phyloP scores from a whole-genome alignment of 2,888 invertebrate species.

The Hirtodrosophila histrioides region DNA sequence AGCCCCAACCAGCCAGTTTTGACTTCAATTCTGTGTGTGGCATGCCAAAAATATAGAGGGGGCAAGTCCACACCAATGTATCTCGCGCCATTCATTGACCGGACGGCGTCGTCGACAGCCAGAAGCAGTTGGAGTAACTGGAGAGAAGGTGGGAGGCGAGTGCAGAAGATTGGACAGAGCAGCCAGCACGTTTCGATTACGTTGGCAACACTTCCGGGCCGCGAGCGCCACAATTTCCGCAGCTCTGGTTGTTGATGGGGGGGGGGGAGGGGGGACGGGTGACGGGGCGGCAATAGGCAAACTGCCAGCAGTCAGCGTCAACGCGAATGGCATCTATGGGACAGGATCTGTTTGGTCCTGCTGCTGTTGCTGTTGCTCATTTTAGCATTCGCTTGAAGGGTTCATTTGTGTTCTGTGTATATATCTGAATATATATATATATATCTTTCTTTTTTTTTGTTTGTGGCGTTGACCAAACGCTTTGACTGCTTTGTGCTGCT shows the following conservation, averaged over 20 bases:
- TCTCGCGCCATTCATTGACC: conserved; percentile 40
- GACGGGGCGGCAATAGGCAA: conserved; percentile 55
- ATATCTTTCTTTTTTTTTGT: conserved; percentile 15
- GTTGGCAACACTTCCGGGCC: conserved; percentile 76
- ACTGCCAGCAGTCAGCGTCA: conserved; percentile 55
- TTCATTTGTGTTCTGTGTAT: conserved; percentile 58
- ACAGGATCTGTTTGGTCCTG: conserved; percentile 35
- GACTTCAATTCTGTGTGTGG: conserved; percentile 5
- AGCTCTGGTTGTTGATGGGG: conserved; percentile 16
- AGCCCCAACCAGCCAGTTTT: background rate
- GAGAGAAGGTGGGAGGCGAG: conserved; percentile 2
- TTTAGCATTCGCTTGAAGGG: conserved; percentile 65
- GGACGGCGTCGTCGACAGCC: conserved; percentile 58
- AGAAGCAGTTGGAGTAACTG: conserved; percentile 28
- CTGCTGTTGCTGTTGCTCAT: conserved; percentile 46
- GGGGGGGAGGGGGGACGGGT: background rate
- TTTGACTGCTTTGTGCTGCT: conserved; percentile 60
- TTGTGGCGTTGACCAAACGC: conserved; percentile 43
- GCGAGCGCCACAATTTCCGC: conserved; percentile 76
- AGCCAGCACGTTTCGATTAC: conserved; percentile 72
- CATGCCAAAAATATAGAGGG: conserved; percentile 35
- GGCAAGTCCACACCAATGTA: conserved; percentile 6
- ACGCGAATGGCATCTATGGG: conserved; percentile 20
- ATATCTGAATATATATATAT: background rate
- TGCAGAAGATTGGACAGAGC: conserved; percentile 20